phyloP scores from a whole-genome alignment of 2,113 vertebrate genomes.

The Pseudorhombus dupliciocellatus region DNA sequence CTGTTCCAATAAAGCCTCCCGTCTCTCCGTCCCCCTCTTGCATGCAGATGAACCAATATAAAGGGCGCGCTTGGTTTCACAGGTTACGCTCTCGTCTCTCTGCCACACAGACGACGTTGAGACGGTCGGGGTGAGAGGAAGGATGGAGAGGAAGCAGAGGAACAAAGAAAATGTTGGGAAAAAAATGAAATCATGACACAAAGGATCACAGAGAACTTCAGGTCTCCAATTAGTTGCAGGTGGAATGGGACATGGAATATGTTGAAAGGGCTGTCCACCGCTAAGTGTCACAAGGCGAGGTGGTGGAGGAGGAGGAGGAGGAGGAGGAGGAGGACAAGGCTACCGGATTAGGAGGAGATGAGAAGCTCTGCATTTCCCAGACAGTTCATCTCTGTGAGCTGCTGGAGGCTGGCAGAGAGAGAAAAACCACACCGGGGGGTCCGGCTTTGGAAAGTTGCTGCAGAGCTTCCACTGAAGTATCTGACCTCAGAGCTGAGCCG shows the following conservation, averaged over 20 bases:
- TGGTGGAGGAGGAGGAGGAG: not conserved
- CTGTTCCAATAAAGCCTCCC: conserved; percentile 67
- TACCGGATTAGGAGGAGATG: conserved; percentile 42
- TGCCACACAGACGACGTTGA: conserved; percentile 12
- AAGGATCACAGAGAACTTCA: conserved; percentile 33
- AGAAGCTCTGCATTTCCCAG: conserved; percentile 41
- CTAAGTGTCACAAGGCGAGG: conserved; percentile 43
- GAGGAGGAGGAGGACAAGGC: not conserved
- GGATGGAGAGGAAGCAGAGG: conserved; percentile 12
- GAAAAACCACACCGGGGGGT: conserved; percentile 54
- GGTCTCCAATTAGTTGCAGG: conserved; percentile 64
- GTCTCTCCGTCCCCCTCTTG: conserved; percentile 35
- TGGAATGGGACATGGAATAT: conserved; percentile 62
- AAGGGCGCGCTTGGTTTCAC: conserved; percentile 43
- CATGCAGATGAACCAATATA: conserved; percentile 68
- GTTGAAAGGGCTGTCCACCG: conserved; percentile 48
- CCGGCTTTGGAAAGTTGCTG: conserved; percentile 59
- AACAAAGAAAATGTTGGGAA: conserved; percentile 28
- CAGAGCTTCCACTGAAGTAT: conserved; percentile 48
- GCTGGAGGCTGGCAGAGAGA: conserved; percentile 63
- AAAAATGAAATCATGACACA: conserved; percentile 18
- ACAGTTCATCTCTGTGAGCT: conserved; percentile 65
- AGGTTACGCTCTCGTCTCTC: conserved; percentile 61
- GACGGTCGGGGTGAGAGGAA: too few species aligned
- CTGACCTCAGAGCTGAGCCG: conserved; percentile 47